Evolutionary conservation across 2,113 vertebrate species (phyloP).

Genomic region (Platichthys flesus): DNA sequence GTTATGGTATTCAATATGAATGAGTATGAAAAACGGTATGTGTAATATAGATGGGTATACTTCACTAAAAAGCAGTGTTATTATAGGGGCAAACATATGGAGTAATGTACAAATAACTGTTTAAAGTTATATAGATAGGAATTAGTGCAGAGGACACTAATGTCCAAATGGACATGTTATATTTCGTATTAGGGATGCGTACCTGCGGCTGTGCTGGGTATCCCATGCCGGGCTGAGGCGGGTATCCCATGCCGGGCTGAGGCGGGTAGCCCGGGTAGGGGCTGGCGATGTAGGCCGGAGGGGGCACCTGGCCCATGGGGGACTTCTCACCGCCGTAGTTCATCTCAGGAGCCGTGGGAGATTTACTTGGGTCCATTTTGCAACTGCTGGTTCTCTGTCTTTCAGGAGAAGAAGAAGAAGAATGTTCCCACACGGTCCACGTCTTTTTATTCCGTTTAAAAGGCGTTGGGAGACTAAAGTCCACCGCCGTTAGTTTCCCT

Average conservation of each 20-base stretch:
- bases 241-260: conserved; percentile 30
- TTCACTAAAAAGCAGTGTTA: no score
- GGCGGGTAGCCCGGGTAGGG: background rate
- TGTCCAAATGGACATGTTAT: no score
- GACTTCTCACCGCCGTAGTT: conserved; percentile 47
- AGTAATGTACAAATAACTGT: no score
- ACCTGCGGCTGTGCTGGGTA: background rate
- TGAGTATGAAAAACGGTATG: no score
- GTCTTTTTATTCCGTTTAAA: background rate
- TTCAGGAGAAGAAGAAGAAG: background rate
- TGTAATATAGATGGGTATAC: no score
- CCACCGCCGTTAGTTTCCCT: background rate
- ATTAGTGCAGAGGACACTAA: no score
- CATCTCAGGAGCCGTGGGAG: conserved; percentile 22
- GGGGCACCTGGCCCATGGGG: conserved; percentile 44
- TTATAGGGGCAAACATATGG: no score
- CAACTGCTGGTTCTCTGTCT: background rate
- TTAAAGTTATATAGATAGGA: no score
- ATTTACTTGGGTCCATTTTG: conserved; percentile 65
- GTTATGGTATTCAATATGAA: no score
- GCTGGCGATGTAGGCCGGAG: conserved; percentile 69
- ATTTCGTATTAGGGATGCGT: background rate
- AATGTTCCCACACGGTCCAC: background rate
- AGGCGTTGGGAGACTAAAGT: background rate
- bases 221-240: conserved; percentile 24